Evolutionary conservation across 2,113 vertebrate genomes (phyloP).

Genomic region (Hystrix brachyura): DNA sequence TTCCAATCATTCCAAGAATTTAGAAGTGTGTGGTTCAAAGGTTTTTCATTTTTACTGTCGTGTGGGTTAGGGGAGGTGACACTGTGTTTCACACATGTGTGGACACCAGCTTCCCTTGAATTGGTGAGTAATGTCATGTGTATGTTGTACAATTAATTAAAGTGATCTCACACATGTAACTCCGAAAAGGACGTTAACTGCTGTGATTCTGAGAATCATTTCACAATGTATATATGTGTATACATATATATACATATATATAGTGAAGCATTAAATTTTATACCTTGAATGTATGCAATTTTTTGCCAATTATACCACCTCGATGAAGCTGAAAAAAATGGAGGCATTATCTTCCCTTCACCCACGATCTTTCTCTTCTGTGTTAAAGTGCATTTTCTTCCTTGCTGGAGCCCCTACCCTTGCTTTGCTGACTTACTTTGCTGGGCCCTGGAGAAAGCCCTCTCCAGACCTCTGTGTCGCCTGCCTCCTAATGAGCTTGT

Average conservation of each 20-base stretch:
- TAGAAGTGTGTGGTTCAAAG: neutral
- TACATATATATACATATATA: neutral
- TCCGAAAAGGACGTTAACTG: neutral
- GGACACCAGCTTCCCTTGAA: neutral
- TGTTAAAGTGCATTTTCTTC: neutral
- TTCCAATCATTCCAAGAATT: neutral
- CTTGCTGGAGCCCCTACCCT: neutral
- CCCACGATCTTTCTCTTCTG: neutral
- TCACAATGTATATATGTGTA: neutral
- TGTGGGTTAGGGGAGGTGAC: neutral
- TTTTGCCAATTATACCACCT: neutral
- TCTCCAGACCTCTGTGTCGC: too few species aligned
- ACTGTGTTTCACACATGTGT: neutral
- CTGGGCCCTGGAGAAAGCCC: fast-evolving
- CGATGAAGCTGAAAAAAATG: neutral
- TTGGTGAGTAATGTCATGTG: neutral
- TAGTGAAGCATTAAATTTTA: neutral
- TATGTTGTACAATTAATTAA: too few species aligned
- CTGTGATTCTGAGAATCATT: neutral
- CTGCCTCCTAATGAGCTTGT: neutral
- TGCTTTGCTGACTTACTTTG: neutral
- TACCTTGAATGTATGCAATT: neutral
- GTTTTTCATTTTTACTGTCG: neutral
- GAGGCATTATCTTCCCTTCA: neutral
- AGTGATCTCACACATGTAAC: neutral